Evolutionary conservation across 2,113 vertebrate genomes (phyloP), one percentile per base, ranked within the genome.

Genomic region (Rhea pennata): DNA sequence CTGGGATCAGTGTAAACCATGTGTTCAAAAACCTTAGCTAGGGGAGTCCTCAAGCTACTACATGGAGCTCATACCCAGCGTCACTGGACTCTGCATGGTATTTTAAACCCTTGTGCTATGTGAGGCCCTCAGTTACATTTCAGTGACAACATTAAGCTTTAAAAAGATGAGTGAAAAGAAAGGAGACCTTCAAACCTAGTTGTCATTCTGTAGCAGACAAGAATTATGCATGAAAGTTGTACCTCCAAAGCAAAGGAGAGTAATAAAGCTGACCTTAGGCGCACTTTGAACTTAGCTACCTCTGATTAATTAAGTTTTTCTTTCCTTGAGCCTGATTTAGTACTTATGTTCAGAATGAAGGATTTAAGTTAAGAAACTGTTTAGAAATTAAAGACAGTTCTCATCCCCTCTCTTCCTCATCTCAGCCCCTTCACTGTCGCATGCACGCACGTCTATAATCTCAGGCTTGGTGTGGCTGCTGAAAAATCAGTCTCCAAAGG

Each of bases 221-320:
- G 85, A 93, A 92, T 96, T 95, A 94, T 75, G 93, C 66, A 29
- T 54, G 90, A 95, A 78, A 39, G 79, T 92, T 26, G 20, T 4
- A 65, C 88, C 87, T 92, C 90, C 85, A 42, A 42, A 94, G 91
- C 7, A 51, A 39, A 40, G 88, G 62, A 36, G 1, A 76, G 92
- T 2, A 62, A 46, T 67, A 85, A 78, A 80, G 44, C 94, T 42
- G 88, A 92, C 95, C 97, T 90, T 80, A 15, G 83, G 87, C 20
- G 5, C 90, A 69, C 97, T 95, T 61, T 93, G 96, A 97, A 96
- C 93, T 94, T 42, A 9, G 62, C 85, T 87, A 73, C 89, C 90
- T 93, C 96, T 94, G 92, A 95, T 97, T 95, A 95, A 97, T 96
- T 96, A 95, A 92, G 83, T 87, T 96, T 94, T 97, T 58, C 80